Base-by-base conservation (phyloP, 2,797 vertebrate genomes). In the Menidia menidia region DNA sequence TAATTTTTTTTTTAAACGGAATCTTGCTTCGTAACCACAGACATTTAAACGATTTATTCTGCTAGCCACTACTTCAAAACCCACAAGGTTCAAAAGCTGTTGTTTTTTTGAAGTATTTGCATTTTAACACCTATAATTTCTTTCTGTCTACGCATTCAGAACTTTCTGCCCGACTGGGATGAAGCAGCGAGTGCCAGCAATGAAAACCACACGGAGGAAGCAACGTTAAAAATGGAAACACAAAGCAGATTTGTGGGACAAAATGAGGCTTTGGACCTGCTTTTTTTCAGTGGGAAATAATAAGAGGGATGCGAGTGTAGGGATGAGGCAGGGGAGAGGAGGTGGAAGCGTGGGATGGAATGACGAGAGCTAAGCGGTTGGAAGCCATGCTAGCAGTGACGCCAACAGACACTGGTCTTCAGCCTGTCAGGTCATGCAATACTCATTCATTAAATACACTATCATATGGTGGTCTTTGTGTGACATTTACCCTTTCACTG, bases 331-430 rank as follows among this genome's bases (percentile, higher is more conserved):
- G 55, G 64, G 51, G 42, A 66, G 35, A 71, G 48, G 51, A 60
- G 52, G 50, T 16, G 71, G 58, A 77, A 79, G 48, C 14, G 41
- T 69, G 60, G 6, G 47, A 81, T 30, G 71, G 60, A 75, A 85
- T 81, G 64, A 70, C 43, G 80, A 69, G 0, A 72, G 71, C 56
- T 56, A 79, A 80, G 75, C 69, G 81, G 50, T 64, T 44, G 61
- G 75, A 87, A 92, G 89, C 89, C 89, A 90, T 91, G 88, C 88
- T 74, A 87, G 90, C 81, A 73, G 71, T 56, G 71, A 71, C 61
- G 9, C 33, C 59, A 30, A 73, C 25, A 6, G 67, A 13, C 12
- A 57, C 54, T 35, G 62, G 62, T 60, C 39, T 59, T 73, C 13
- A 59, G 56, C 41, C 44, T 43, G 45, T 31, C 0, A 70, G 42